phyloP scores from a whole-genome alignment of 2,113 vertebrate genomes.

The Carlito syrichta region DNA sequence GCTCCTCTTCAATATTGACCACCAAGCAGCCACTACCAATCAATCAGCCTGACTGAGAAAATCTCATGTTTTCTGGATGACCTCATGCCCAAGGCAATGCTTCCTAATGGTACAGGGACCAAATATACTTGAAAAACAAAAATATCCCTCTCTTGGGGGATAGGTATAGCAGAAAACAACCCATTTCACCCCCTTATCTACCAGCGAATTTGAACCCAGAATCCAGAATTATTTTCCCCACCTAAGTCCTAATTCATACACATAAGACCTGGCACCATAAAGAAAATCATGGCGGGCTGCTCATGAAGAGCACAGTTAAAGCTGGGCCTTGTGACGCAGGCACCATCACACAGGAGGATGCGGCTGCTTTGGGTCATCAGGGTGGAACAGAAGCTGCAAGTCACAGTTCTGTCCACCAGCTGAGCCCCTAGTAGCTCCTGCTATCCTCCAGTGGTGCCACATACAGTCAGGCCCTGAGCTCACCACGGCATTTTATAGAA shows the following conservation, averaged over 20 bases:
- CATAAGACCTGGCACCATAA: neutral
- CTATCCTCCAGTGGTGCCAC: neutral
- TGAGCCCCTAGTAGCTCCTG: neutral
- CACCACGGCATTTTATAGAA: neutral
- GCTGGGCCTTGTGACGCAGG: neutral
- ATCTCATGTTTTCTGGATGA: neutral
- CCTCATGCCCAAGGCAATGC: neutral
- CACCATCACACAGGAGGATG: neutral
- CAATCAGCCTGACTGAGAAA: neutral
- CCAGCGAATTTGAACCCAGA: neutral
- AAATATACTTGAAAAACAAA: neutral
- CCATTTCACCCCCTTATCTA: neutral
- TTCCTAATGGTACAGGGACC: neutral
- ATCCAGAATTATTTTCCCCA: neutral
- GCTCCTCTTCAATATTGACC: neutral
- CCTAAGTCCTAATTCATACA: neutral
- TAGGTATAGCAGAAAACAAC: neutral
- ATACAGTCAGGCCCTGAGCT: conserved; percentile 6
- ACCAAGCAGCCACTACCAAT: neutral
- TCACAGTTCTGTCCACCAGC: neutral
- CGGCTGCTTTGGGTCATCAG: neutral
- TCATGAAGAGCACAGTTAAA: neutral
- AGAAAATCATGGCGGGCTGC: neutral
- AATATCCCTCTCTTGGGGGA: neutral
- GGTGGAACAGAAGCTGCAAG: neutral